Evolutionary conservation across 92 coral and sea anemone genomes (phyloP), one percentile per base, ranked within the genome.

Genomic region (Zoanthus sociatus): DNA sequence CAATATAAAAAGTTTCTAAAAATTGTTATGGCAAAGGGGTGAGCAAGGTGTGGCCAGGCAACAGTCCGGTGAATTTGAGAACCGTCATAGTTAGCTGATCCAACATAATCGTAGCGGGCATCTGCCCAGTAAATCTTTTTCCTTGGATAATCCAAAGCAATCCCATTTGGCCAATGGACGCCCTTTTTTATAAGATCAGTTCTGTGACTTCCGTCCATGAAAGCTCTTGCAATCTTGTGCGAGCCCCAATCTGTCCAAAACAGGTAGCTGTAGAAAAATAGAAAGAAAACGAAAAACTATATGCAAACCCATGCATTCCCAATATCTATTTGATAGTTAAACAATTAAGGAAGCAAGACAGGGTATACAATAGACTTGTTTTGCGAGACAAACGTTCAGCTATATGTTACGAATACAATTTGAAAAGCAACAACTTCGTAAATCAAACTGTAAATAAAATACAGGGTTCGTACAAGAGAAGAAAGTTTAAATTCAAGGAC

Each of bases 231-330:
- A 30, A 97, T 95, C 47, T 79, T 87, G 70, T 92, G 95, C 3
- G 84, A 78, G 83, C 94, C 95, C 98, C 98, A 95, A 87, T 97
- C 99, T 18, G 99, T 95, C 96, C 98, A 97, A 90, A 97, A 97
- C 75, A 97, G 66, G 79, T 90, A 93, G 58, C 99, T 97, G 82
- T 4, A 70, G 18, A 76, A 48, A 84, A 70, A 70, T 13, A 50
- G 71, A 68, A 37, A 53, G n/a, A 13, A 46, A 76, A 20, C 54
- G 18, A 17, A n/a, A 26, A 26, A 26, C 26, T 26, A 26, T 26
- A 26, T 26, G 26, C 26, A 26, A 26, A 26, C 26, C 26, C 26
- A 26, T 26, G 26, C 26, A 26, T 26, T 26, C 26, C 0, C 26
- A 26, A 26, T 26, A 26, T 26, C 26, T 26, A 26, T 0, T 26